Percentiles rank a stretch among this genome's conserved stretches.
Conservation (phyloP, 2,888 invertebrate genomes). For the Yponomeuta evonymella region DNA sequence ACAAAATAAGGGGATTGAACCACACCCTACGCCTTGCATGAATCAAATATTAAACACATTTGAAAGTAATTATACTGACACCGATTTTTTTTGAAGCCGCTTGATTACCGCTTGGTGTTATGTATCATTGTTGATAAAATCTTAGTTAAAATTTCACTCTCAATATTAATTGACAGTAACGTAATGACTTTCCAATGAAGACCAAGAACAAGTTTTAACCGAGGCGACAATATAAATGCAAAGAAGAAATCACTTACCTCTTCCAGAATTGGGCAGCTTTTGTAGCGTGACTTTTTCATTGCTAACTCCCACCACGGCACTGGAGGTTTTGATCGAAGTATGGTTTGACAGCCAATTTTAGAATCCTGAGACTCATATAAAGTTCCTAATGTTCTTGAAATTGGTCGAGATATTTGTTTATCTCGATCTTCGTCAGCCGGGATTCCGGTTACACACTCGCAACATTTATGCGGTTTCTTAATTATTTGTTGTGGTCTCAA, state of each 20-base stretch:
- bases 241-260: constrained; percentile 56
- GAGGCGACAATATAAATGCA: background rate
- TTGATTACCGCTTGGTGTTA: constrained; percentile 14
- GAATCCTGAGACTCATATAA: constrained; percentile 77
- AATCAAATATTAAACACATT: constrained; percentile 3
- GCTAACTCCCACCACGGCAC: constrained; percentile 94
- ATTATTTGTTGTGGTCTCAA: constrained; percentile 46
- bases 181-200: constrained; percentile 13
- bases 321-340: constrained; percentile 79
- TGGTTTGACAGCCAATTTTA: constrained; percentile 81
- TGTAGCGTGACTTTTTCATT: constrained; percentile 84
- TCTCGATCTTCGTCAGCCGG: constrained; percentile 55
- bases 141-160: constrained; percentile 16
- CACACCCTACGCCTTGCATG: constrained; percentile 30
- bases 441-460: constrained; percentile 68
- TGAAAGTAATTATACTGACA: background rate
- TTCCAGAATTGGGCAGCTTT: constrained; percentile 88
- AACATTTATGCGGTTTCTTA: constrained; percentile 66
- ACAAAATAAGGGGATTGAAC: constrained; percentile 31
- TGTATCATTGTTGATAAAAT: constrained; percentile 24
- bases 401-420: constrained; percentile 41
- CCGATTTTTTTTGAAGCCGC: background rate
- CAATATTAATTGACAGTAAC: background rate
- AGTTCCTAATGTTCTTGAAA: constrained; percentile 62
- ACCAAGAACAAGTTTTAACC: background rate